These are phyloP conservation scores for Phataginus tricuspis DNA, from an alignment of 2,797 vertebrate species.

Conservation along the genomic window DNA sequence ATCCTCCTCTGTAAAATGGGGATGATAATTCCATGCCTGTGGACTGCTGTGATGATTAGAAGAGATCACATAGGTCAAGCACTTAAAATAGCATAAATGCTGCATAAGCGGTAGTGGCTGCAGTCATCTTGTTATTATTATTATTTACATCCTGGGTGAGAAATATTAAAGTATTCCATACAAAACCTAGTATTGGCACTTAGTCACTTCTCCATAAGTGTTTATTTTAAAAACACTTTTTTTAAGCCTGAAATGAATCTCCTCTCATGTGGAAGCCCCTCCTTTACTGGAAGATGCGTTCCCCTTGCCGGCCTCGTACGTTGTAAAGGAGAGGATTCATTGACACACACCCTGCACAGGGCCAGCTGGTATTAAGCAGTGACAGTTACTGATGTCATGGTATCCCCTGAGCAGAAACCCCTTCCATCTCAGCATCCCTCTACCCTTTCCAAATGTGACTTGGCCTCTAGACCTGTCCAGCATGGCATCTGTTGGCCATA, in stretches of 20 bases:
- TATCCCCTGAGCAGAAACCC: background rate
- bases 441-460: background rate
- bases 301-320: accelerated
- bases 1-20: background rate
- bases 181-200: background rate
- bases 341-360: accelerated
- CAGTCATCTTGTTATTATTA: background rate
- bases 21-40: too few species aligned
- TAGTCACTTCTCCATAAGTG: background rate
- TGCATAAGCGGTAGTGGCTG: accelerated
- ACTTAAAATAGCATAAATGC: background rate
- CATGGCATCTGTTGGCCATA: accelerated
- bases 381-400: background rate
- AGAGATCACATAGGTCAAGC: too few species aligned
- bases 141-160: background rate
- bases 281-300: accelerated
- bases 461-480: background rate
- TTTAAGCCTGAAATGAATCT: background rate
- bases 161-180: background rate
- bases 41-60: background rate
- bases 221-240: background rate
- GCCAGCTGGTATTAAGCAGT: accelerated
- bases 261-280: accelerated
- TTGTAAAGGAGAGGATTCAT: too few species aligned
- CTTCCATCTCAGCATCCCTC: background rate